Percentiles rank a stretch among this genome's conserved stretches.
Conservation (phyloP, 2,797 vertebrate species). For the Pipistrellus kuhlii region DNA sequence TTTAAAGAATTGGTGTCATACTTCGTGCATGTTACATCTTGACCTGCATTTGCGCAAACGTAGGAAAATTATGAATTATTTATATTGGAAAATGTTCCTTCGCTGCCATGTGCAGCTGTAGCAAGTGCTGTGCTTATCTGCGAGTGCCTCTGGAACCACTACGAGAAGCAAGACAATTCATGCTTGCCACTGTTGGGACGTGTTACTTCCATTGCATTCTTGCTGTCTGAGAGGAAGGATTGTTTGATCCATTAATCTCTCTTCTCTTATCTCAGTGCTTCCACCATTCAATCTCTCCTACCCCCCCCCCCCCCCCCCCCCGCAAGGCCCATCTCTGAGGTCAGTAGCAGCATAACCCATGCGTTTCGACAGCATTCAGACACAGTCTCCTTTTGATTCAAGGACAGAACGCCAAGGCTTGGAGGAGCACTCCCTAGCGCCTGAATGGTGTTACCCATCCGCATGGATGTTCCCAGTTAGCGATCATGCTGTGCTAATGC, state of each 20-base stretch:
- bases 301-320: neutral
- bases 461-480: neutral
- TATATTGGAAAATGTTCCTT: conserved; percentile 27
- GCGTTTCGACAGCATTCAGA: neutral
- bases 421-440: neutral
- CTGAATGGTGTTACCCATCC: neutral
- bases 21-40: neutral
- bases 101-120: neutral
- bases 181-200: neutral
- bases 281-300: neutral
- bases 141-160: neutral
- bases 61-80: conserved; percentile 57
- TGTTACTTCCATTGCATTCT: neutral
- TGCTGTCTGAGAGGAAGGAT: neutral
- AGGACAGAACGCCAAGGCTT: neutral
- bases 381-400: neutral
- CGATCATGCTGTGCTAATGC: neutral
- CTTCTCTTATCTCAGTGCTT: neutral
- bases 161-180: neutral
- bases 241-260: neutral
- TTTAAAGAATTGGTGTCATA: neutral
- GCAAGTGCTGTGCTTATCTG: neutral
- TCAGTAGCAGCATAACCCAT: neutral
- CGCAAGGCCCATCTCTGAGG: neutral
- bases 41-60: neutral